phyloP scores from a whole-genome alignment of 2,888 invertebrate genomes.

The Rhagonycha fulva region DNA sequence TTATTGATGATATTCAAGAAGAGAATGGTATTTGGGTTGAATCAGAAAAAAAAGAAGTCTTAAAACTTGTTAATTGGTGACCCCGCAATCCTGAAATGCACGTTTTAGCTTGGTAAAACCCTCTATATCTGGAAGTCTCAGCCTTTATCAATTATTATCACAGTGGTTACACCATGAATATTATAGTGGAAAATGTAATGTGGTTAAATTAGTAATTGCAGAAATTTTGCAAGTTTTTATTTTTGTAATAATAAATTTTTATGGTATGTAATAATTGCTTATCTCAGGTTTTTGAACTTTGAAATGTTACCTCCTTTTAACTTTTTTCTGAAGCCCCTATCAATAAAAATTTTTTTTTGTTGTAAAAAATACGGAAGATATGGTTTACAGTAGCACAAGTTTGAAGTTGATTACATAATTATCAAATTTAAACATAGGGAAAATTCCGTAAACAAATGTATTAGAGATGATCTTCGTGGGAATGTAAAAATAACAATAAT shows the following conservation, averaged over 20 bases:
- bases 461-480: too few relatives aligned
- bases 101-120: background rate
- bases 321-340: background rate
- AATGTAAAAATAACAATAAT: too few relatives aligned
- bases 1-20: too few relatives aligned
- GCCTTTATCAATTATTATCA: too few relatives aligned
- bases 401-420: too few relatives aligned
- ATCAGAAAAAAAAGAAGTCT: background rate
- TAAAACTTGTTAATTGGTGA: background rate
- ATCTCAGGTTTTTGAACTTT: background rate
- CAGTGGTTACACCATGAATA: background rate
- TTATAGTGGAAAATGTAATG: background rate
- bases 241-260: background rate
- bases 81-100: background rate
- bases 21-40: background rate
- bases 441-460: too few relatives aligned
- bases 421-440: too few relatives aligned
- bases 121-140: background rate
- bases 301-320: background rate
- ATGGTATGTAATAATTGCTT: background rate
- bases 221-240: background rate
- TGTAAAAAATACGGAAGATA: too few relatives aligned
- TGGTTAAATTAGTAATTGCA: background rate
- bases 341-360: background rate
- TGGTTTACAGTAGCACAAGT: too few relatives aligned